Evolutionary conservation across 1,140 invertebrate species (phyloP).

Genomic region (Drosophila pachea): DNA sequence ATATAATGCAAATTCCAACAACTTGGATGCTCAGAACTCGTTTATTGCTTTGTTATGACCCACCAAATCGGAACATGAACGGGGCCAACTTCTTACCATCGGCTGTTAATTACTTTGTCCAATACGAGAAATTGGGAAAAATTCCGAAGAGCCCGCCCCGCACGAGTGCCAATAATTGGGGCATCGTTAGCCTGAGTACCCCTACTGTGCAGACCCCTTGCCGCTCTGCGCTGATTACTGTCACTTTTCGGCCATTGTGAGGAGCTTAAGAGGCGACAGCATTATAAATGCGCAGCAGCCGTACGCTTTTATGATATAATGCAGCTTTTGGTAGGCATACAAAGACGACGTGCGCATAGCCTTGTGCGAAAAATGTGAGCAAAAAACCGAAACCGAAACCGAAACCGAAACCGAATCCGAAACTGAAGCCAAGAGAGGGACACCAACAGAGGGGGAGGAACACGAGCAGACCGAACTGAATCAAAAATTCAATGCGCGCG

Average conservation of each 20-base stretch:
- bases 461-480: conserved; percentile 46
- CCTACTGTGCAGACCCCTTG: conserved; percentile 11
- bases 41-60: no score
- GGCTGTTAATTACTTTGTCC: no score
- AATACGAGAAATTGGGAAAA: no score
- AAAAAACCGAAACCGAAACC: conserved; percentile 23
- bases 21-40: no score
- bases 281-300: conserved; percentile 4
- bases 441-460: conserved; percentile 22
- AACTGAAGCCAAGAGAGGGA: conserved; percentile 27
- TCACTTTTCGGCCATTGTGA: conserved; percentile 28
- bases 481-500: conserved; percentile 74
- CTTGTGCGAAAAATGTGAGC: conserved; percentile 38
- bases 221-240: conserved; percentile 3
- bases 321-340: conserved; percentile 32
- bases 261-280: conserved; percentile 23
- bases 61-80: no score
- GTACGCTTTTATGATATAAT: conserved; percentile 43
- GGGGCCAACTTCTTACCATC: no score
- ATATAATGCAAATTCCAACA: no score
- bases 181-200: conserved; percentile 5
- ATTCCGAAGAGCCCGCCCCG: no score
- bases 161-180: no score
- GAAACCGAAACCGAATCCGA: conserved; percentile 6
- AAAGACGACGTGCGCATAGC: conserved; percentile 34